Evolutionary conservation across 2,113 vertebrate species (phyloP), one percentile per base, ranked within the genome.

Genomic region (Anoplopoma fimbria): DNA sequence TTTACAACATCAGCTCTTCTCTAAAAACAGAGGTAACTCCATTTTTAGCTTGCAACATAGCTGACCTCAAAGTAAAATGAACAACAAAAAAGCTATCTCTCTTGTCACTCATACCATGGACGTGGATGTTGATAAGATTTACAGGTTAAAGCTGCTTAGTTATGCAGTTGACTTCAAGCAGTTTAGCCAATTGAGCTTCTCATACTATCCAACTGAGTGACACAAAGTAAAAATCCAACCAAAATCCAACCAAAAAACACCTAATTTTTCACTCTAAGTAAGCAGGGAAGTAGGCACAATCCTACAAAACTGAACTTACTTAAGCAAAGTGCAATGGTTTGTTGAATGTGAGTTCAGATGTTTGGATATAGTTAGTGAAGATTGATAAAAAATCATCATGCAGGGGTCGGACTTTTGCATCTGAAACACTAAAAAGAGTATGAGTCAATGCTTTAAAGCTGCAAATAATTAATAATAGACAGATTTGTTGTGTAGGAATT

Each of bases 381-480:
- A 55, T 25, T 55, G n/a, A 55, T 55, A 55, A 21, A 80, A 74
- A 75, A 55, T 60, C 23, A 36, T 42, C 2, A 40, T 60, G 21
- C 21, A 36, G 0, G 15, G 29, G 47, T 10, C 5, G 9, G 17
- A 45, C 38, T 47, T 63, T 0, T 17, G 58, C 42, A 36, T 72
- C 38, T 27, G 58, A 40, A 71, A 69, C 74, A 63, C 9, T 42
- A 68, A 82, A 83, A 65, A 55, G 40, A 61, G 33, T 61, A 68
- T 21, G 6, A 65, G 25, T 75, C n/a, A 23, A 13, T 65, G 58
- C 29, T 42, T 27, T 60, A 74, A 75, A 85, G 51, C 19, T 75
- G 27, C 64, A 75, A 79, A 78, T 75, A 47, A 77, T 87, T 68
- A 70, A 89, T 83, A 57, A 42, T 9, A 61, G 42, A 63, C 42